Evolutionary conservation across 30 jellyfish, hydroid and myxozoan species (phyloP).

Genomic region (Turritopsis dohrnii): DNA sequence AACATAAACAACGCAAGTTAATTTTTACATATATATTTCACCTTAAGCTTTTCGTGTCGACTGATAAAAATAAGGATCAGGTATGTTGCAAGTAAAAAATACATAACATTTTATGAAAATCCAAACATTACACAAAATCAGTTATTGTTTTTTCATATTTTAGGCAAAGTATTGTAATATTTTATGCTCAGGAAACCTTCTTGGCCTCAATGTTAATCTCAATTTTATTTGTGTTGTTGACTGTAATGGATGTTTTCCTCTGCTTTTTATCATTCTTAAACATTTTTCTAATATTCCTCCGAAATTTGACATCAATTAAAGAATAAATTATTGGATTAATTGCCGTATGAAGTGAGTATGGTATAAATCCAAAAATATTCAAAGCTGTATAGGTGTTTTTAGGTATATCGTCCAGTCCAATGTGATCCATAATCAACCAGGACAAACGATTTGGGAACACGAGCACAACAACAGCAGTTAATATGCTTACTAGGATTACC

Average conservation of each 20-base stretch:
- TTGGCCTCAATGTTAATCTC: no score
- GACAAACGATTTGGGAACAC: slow-evolving; percentile 5
- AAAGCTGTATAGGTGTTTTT: neutral
- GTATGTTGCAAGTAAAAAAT: no score
- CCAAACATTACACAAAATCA: no score
- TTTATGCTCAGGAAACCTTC: no score
- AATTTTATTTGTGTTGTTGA: no score
- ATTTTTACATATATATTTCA: no score
- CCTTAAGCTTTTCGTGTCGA: no score
- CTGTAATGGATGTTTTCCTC: slow-evolving; percentile 3
- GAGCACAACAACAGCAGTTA: slow-evolving; percentile 3
- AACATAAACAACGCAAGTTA: no score
- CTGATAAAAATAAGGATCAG: no score
- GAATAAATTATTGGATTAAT: slow-evolving; percentile 15
- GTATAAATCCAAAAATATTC: slow-evolving; percentile 1
- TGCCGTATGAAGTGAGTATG: slow-evolving; percentile 5
- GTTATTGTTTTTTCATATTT: no score
- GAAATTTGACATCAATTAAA: slow-evolving; percentile 12
- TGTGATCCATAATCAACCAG: neutral
- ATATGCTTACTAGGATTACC: slow-evolving; percentile 1
- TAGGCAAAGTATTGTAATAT: no score
- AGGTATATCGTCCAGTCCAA: neutral
- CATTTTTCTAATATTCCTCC: neutral
- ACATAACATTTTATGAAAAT: no score
- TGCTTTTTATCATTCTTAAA: neutral